These are phyloP conservation scores for Colistium nudipinnis DNA, from an alignment of 2,113 vertebrate species.

Conservation along the genomic window DNA sequence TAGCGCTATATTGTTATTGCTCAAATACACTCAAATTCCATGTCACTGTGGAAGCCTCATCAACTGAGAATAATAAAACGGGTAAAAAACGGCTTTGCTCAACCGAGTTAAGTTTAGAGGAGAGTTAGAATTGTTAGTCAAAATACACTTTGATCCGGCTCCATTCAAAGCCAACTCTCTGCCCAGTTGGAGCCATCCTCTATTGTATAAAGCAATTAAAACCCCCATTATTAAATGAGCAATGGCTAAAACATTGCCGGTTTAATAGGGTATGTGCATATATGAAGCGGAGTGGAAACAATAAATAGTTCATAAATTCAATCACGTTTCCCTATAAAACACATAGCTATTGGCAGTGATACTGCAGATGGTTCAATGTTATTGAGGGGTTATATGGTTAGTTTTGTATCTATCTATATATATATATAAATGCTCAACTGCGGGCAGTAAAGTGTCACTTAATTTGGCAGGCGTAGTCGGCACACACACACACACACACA, in stretches of 20 bases:
- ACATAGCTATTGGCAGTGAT: background rate
- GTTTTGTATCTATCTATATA: too few species aligned
- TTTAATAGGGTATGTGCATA: background rate
- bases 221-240: background rate
- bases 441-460: background rate
- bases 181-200: conserved; percentile 1
- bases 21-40: background rate
- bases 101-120: background rate
- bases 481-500: conserved; percentile 6
- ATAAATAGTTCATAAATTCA: background rate
- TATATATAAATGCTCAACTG: background rate
- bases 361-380: too few species aligned
- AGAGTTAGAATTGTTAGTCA: conserved; percentile 24
- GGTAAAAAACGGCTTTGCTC: conserved; percentile 13
- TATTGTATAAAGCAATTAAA: conserved; percentile 32
- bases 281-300: background rate
- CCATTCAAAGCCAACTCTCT: conserved; percentile 15
- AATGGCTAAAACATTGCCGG: background rate
- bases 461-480: too few species aligned
- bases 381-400: too few species aligned
- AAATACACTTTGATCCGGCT: conserved; percentile 32
- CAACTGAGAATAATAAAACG: conserved; percentile 16
- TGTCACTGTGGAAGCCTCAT: background rate
- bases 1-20: background rate
- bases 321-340: background rate